A percentile compares a stretch with the other conserved stretches of the same genome.
phyloP scores from a whole-genome alignment of 2,797 vertebrate species.

The Pterois miles region DNA sequence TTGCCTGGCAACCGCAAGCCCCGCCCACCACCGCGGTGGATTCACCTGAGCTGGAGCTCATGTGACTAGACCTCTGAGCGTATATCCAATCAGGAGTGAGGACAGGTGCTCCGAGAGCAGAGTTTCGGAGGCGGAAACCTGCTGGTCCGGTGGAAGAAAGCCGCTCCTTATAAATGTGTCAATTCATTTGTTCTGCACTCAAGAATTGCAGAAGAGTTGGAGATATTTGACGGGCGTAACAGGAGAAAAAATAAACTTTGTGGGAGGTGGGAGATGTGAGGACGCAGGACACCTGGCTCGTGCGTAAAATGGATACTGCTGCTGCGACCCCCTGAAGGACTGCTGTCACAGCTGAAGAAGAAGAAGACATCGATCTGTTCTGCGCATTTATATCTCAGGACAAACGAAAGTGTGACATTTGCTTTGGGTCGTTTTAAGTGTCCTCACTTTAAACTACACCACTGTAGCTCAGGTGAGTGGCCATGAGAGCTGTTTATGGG shows the following conservation, averaged over 20 bases:
- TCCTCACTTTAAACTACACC: not conserved
- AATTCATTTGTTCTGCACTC: not conserved
- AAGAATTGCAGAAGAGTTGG: not conserved
- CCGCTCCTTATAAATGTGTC: slow-evolving; percentile 63
- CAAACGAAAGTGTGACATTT: not conserved
- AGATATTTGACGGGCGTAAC: not conserved
- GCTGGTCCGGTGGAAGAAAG: slow-evolving; percentile 51
- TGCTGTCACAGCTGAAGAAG: slow-evolving; percentile 26
- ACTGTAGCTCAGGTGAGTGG: slow-evolving; percentile 60
- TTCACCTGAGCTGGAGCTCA: slow-evolving; percentile 73
- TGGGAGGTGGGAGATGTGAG: slow-evolving; percentile 8
- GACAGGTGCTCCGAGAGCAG: slow-evolving; percentile 76
- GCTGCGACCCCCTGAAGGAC: slow-evolving; percentile 36
- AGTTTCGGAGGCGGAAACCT: slow-evolving; percentile 85
- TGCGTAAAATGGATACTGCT: slow-evolving; percentile 60
- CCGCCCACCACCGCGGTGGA: slow-evolving; percentile 44
- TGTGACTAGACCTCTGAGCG: slow-evolving; percentile 50
- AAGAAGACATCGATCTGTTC: slow-evolving; percentile 1
- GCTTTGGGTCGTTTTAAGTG: not conserved
- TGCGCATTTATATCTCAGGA: slow-evolving; percentile 12
- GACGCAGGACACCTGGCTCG: slow-evolving; percentile 13
- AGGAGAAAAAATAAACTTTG: not conserved
- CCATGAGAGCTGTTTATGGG: not conserved
- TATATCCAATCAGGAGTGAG: slow-evolving; percentile 71
- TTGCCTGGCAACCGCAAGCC: slow-evolving; percentile 68